Evolutionary conservation across 2,113 vertebrate genomes (phyloP).

Genomic region (Varanus komodoensis): DNA sequence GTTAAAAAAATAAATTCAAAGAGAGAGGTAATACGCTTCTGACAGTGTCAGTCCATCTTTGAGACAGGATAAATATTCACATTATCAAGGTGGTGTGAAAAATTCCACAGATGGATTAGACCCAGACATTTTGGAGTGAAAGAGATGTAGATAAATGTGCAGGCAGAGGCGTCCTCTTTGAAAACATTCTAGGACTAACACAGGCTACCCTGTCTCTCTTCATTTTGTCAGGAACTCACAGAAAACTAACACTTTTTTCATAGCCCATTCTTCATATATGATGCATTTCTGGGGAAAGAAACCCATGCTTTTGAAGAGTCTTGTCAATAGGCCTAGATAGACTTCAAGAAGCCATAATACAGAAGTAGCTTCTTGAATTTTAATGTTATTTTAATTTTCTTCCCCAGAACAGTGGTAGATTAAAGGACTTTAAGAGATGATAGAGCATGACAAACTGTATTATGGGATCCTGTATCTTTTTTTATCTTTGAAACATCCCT

Average conservation of each 20-base stretch:
- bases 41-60: constrained; percentile 65
- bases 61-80: constrained; percentile 87
- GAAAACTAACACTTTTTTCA: constrained; percentile 81
- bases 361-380: constrained; percentile 58
- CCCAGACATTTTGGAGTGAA: constrained; percentile 80
- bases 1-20: constrained; percentile 55
- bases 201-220: constrained; percentile 84
- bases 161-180: constrained; percentile 60
- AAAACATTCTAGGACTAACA: constrained; percentile 73
- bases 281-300: constrained; percentile 58
- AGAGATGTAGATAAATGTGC: constrained; percentile 74
- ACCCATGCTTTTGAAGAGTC: constrained; percentile 51
- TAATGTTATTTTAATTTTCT: constrained; percentile 24
- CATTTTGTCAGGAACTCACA: constrained; percentile 81
- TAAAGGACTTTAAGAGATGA: background rate
- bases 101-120: constrained; percentile 82
- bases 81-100: constrained; percentile 85
- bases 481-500: too few relatives aligned
- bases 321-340: constrained; percentile 59
- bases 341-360: constrained; percentile 54
- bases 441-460: background rate
- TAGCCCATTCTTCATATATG: constrained; percentile 13
- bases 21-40: constrained; percentile 33
- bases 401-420: rapidly evolving
- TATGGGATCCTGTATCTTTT: background rate